Conservation (phyloP, 2,888 invertebrate species). For the Eupithecia inturbata region DNA sequence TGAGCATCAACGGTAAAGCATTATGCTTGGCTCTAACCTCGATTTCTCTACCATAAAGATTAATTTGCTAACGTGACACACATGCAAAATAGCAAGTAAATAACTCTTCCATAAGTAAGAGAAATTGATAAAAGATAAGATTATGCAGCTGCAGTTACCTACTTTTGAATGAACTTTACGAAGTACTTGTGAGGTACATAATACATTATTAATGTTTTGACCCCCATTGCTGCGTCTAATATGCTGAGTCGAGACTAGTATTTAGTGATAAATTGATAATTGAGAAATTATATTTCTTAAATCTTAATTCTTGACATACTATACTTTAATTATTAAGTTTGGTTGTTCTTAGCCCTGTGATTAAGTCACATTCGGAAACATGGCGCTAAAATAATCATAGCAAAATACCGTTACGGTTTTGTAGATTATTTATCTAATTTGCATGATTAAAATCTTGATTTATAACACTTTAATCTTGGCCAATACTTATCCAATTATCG, state of each 20-base stretch:
- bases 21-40: constrained; percentile 18
- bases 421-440: constrained; percentile 4
- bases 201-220: constrained; percentile 22
- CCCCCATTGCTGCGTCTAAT: constrained; percentile 9
- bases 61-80: constrained; percentile 27
- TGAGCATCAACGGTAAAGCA: constrained; percentile 20
- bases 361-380: neutral
- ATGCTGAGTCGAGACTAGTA: neutral
- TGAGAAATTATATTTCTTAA: constrained; percentile 3
- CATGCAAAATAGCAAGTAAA: constrained; percentile 22
- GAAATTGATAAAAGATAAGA: constrained; percentile 33
- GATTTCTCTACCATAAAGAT: constrained; percentile 34
- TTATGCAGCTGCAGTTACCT: constrained; percentile 30
- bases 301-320: neutral
- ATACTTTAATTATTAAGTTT: constrained; percentile 5
- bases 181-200: neutral
- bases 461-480: neutral
- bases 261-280: constrained; percentile 4
- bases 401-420: neutral
- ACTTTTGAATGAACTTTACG: constrained; percentile 17
- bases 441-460: constrained; percentile 4
- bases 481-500: constrained; percentile 5
- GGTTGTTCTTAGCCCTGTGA: neutral
- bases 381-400: neutral
- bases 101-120: constrained; percentile 21